Percentiles rank a stretch among this genome's conserved stretches.
phyloP scores from a whole-genome alignment of 2,888 invertebrate genomes.

The Malthinus flaveolus region DNA sequence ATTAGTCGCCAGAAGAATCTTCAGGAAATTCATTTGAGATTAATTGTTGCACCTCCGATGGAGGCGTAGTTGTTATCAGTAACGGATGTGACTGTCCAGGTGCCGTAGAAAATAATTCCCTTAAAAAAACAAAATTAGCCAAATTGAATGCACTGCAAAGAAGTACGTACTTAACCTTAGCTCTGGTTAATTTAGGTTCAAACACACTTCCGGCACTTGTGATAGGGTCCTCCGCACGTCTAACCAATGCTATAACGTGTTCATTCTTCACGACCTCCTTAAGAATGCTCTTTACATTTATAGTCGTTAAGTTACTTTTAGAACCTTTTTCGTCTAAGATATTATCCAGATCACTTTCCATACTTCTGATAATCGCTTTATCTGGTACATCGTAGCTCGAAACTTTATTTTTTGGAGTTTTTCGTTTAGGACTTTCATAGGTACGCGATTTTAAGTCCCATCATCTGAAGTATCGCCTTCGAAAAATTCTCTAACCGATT shows the following conservation, averaged over 20 bases:
- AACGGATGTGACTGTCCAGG: too few relatives aligned
- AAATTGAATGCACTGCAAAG: too few relatives aligned
- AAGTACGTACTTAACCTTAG: constrained; percentile 64
- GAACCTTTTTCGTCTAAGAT: too few relatives aligned
- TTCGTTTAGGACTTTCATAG: constrained; percentile 31
- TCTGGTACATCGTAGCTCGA: constrained; percentile 31
- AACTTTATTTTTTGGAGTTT: constrained; percentile 20
- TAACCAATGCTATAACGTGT: constrained; percentile 79
- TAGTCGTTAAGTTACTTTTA: too few relatives aligned
- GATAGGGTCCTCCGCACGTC: constrained; percentile 43
- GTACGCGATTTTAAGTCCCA: constrained; percentile 30
- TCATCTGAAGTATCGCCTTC: constrained; percentile 31
- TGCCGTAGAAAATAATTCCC: too few relatives aligned
- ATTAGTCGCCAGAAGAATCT: constrained; percentile 80
- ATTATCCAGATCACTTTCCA: too few relatives aligned
- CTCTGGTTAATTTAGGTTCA: constrained; percentile 70
- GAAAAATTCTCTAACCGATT: constrained; percentile 11
- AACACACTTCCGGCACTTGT: constrained; percentile 52
- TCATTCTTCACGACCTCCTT: constrained; percentile 87
- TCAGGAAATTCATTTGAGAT: constrained; percentile 67
- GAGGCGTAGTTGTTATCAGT: too few relatives aligned
- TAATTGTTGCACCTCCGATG: constrained; percentile 60
- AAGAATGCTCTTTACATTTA: too few relatives aligned
- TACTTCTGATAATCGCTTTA: constrained; percentile 57
- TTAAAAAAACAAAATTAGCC: constrained; percentile 24